Evolutionary conservation across 2,797 vertebrate genomes (phyloP), one percentile per base, ranked within the genome.

Genomic region (Diplodus puntazzo): DNA sequence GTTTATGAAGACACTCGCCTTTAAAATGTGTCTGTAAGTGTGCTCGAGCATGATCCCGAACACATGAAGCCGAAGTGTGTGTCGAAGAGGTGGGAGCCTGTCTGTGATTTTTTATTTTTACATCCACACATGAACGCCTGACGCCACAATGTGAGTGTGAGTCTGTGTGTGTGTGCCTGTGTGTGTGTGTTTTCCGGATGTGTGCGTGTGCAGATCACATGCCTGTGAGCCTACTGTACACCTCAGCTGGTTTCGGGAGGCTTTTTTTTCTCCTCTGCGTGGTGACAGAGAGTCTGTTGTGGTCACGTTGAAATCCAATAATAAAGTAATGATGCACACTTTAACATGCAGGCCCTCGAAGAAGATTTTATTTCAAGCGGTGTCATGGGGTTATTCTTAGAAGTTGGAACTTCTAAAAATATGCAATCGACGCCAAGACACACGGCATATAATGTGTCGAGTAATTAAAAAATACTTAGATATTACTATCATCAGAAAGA

Each of bases 1-100:
- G 92, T 94, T 94, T 90, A 94, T 91, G 90, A 86, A 88, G 82
- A 92, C 90, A 77, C 86, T 69, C 84, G 86, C 87, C 87, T 89
- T 80, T 87, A 73, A 88, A 87, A 80, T 86, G 75, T 83, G 82
- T 86, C 69, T 79, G 49, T 73, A 73, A 66, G 77, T 57, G 68
- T 84, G 81, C 50, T 59, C 53, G 52, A 69, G 66, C 59, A 21
- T 82, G 79, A 79, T 68, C n/a, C 68, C 6, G 67, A 30, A 77
- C 81, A 75, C 53, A 64, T 87, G 83, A 87, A 80, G 68, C 49
- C 73, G 11, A 68, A 76, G 77, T 57, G 64, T 61, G 54, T 81
- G 67, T 63, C 12, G 55, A 69, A 69, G 67, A 81, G 82, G 81
- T 66, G 50, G 50, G 64, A 76, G 83, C 70, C 62, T 2, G 76